These are phyloP conservation scores for Limenitis camilla DNA, from an alignment of 2,888 invertebrate species.

Conservation along the genomic window DNA sequence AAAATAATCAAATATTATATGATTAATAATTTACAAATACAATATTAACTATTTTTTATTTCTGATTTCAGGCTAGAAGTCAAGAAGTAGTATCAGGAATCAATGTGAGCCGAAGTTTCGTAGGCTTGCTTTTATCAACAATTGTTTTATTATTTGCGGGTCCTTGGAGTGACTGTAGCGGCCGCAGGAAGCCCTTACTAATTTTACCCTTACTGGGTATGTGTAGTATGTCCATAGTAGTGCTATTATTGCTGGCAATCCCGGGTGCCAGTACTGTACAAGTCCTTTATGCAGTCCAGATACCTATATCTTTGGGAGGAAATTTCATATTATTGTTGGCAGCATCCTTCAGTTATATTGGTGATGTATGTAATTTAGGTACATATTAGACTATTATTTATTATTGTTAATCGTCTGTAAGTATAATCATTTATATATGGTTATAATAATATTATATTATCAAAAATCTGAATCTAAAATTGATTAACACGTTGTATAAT, in stretches of 20 bases:
- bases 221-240: constrained; percentile 61
- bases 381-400: neutral
- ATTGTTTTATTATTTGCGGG: constrained; percentile 74
- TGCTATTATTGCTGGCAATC: constrained; percentile 58
- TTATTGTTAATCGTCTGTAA: neutral
- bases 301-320: constrained; percentile 81
- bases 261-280: constrained; percentile 59
- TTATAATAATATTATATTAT: no score
- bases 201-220: constrained; percentile 73
- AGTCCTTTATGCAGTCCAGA: constrained; percentile 61
- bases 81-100: constrained; percentile 79
- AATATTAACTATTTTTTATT: neutral
- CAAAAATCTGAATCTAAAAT: no score
- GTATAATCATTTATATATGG: no score
- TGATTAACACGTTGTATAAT: no score
- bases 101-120: constrained; percentile 75
- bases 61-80: constrained; percentile 48
- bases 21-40: neutral
- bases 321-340: constrained; percentile 82
- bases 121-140: constrained; percentile 75
- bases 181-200: constrained; percentile 73
- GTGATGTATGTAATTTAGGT: constrained; percentile 76
- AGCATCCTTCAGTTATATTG: constrained; percentile 85
- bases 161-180: constrained; percentile 77
- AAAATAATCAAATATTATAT: neutral